Evolutionary conservation across 2,113 vertebrate genomes (phyloP).

Genomic region (Dascyllus trimaculatus): DNA sequence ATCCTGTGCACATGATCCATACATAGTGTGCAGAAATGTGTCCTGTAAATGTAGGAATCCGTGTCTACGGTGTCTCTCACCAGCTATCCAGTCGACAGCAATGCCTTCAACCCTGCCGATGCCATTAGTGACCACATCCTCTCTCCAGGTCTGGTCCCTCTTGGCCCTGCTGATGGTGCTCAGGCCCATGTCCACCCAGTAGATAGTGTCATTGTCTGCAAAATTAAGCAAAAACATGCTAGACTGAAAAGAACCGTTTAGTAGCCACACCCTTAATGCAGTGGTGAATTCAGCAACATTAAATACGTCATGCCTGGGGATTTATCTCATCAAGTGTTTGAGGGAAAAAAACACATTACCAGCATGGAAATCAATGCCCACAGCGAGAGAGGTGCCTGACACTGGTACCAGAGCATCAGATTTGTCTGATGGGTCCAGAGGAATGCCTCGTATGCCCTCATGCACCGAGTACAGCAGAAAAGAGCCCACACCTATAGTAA

Average conservation of each 20-base stretch:
- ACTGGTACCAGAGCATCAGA: constrained; percentile 96
- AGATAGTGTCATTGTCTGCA: constrained; percentile 96
- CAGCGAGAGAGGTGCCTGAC: constrained; percentile 95
- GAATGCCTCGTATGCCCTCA: constrained; percentile 96
- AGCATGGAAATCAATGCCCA: constrained; percentile 98
- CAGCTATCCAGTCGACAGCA: constrained; percentile 97
- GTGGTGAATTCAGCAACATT: constrained; percentile 1
- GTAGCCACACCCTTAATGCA: background rate
- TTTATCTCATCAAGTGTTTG: background rate
- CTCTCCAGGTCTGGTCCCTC: constrained; percentile 96
- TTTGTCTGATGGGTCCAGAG: constrained; percentile 95
- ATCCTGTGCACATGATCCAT: background rate
- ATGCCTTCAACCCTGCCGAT: constrained; percentile 97
- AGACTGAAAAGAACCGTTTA: background rate
- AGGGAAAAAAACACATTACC: constrained; percentile 78
- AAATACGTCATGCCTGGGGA: background rate
- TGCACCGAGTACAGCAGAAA: constrained; percentile 98
- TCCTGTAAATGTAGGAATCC: no score
- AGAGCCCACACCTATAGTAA: constrained; percentile 92
- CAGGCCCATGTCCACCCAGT: constrained; percentile 98
- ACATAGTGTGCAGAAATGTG: background rate
- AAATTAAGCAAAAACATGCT: background rate
- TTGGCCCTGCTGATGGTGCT: constrained; percentile 98
- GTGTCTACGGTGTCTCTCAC: constrained; percentile 71
- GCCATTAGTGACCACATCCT: constrained; percentile 96